phyloP scores from a whole-genome alignment of 2,888 invertebrate species.

The Nematopogon swammerdamellus region DNA sequence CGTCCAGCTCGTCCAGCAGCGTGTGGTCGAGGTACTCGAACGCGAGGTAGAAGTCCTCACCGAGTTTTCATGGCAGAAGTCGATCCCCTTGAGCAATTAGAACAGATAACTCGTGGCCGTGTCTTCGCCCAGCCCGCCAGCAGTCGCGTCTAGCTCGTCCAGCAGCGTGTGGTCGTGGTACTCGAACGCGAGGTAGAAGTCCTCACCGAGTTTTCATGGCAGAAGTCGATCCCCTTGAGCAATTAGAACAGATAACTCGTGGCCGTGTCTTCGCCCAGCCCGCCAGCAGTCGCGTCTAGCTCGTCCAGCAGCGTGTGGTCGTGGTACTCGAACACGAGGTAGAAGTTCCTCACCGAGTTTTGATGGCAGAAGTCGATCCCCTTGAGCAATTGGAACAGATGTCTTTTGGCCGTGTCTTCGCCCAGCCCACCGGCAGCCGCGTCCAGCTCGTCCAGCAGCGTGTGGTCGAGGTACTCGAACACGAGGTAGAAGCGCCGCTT shows the following conservation, averaged over 20 bases:
- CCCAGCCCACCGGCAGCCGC: conserved; percentile 68
- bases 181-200: conserved; percentile 83
- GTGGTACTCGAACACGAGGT: conserved; percentile 84
- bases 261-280: conserved; percentile 69
- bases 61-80: conserved; percentile 85
- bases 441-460: conserved; percentile 80
- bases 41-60: conserved; percentile 78
- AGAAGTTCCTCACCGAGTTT: conserved; percentile 74
- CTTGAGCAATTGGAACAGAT: conserved; percentile 78
- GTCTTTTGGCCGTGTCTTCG: conserved; percentile 67
- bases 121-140: conserved; percentile 70
- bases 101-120: conserved; percentile 71
- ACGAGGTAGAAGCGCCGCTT: conserved; percentile 83
- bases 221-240: conserved; percentile 75
- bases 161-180: conserved; percentile 82
- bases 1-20: conserved; percentile 79
- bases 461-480: conserved; percentile 85
- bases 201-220: conserved; percentile 82
- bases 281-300: conserved; percentile 68
- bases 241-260: conserved; percentile 79
- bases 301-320: conserved; percentile 84
- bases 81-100: conserved; percentile 76
- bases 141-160: conserved; percentile 74
- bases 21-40: conserved; percentile 88
- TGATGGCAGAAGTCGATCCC: conserved; percentile 80